Base-by-base conservation (phyloP, 2,113 vertebrate genomes). In the Oplegnathus fasciatus region DNA sequence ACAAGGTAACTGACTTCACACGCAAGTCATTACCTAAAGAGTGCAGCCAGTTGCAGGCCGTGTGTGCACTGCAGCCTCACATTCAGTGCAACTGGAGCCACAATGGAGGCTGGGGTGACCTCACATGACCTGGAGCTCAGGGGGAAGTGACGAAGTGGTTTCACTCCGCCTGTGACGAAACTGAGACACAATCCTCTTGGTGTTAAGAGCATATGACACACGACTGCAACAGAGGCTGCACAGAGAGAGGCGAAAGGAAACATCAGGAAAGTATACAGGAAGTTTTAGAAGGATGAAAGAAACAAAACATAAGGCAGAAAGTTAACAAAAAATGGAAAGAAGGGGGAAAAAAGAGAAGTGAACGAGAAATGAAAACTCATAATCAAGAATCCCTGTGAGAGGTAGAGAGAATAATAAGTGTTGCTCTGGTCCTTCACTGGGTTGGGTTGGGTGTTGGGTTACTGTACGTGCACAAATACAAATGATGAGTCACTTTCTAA, bases 401-500 rank as follows among this genome's bases (percentile, higher is more conserved):
- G 44, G 15, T 11, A 48, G 52, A 37, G 74, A 46, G 52, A 72
- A 76, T 62, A 75, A 72, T 32, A 17, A 81, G 78, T 75, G 86
- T 82, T 55, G 79, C 82, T 87, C 55, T 66, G 64, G 84, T 69
- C 72, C 46, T 75, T 70, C 30, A 24, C 78, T 75, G 84, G 86
- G 78, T 30, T 80, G 82, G 77, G 84, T 46, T 58, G 46, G 78
- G 88, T 88, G 78, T 89, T 85, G 55, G 78, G 87, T 91, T 92
- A 75, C 88, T 77, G 69, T 69, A 62, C 24, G 24, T 67, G 82
- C 77, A 84, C 80, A 88, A 87, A 89, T 66, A 81, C 74, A 91
- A 84, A 89, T 82, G 84, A 89, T 92, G 91, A 92, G 89, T 91
- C 88, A 89, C 80, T 85, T 84, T 89, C 81, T 84, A 75, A 86